Base-by-base conservation (phyloP, 2,113 vertebrate species). In the Colaptes auratus region DNA sequence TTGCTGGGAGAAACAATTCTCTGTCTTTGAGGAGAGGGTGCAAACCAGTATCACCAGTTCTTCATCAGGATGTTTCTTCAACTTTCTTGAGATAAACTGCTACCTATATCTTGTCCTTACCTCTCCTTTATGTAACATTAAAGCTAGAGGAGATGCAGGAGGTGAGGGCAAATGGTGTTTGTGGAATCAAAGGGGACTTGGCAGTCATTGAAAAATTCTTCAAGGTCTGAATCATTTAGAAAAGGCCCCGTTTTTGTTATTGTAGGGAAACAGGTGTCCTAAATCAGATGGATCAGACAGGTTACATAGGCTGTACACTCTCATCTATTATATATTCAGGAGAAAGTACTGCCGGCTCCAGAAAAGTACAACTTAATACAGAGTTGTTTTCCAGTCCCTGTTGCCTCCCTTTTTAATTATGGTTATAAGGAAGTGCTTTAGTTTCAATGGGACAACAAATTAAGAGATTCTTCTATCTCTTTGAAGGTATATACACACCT, bases 341-440 rank as follows among this genome's bases (percentile, higher is more conserved):
- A 89, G 91, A 93, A 96, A 95, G 94, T 95, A 69, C 42, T 75
- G 15, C 7, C 46, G 65, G 15, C 33, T 82, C 53, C n/a, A 70
- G 82, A 93, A 90, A 96, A 69, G 36, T 83, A 50, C 44, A 93
- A 71, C 69, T 76, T 89, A 85, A 31, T 46, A 69, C 39, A 55
- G 88, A 67, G 84, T 71, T 92, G 50, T 82, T 96, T 93, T 86
- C 46, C 70, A 86, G 50, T 90, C 20, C n/a, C n/a, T 52, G 94
- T 89, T 88, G 59, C 92, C 94, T 96, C 94, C 88, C 92, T 96
- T 88, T 93, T 95, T 93, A 96, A 97, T 97, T 96, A 97, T 33
- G 56, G 55, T 86, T 78, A 73, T 92, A 82, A 88, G 70, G 80
- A 82, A 64, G 69, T 87, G 69, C 65, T 96, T 91, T 76, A 89